Conservation (phyloP, 2,113 vertebrate species). For the Callithrix jacchus region DNA sequence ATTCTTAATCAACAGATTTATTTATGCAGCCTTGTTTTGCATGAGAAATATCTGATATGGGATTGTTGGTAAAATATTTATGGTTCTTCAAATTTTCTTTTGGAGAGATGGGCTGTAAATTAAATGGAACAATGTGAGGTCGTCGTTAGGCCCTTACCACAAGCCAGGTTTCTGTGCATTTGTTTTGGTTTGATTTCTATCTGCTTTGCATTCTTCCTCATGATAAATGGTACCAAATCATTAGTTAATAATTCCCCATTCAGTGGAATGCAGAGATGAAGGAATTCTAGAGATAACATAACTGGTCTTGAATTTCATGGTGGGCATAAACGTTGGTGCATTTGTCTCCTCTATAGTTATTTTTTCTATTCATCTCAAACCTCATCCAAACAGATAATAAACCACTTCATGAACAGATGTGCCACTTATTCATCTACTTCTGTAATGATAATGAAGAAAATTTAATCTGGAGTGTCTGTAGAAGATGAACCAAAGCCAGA, state of each 20-base stretch:
- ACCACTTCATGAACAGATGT: slow-evolving; percentile 88
- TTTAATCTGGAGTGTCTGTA: slow-evolving; percentile 85
- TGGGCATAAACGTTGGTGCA: slow-evolving; percentile 64
- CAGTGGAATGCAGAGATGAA: slow-evolving; percentile 29
- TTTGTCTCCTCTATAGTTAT: slow-evolving; percentile 78
- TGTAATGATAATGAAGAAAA: slow-evolving; percentile 86
- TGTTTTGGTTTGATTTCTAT: slow-evolving; percentile 68
- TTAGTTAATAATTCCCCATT: slow-evolving; percentile 82
- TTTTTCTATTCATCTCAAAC: slow-evolving; percentile 82
- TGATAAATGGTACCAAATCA: slow-evolving; percentile 70
- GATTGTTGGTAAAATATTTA: slow-evolving; percentile 83
- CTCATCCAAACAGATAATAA: slow-evolving; percentile 86
- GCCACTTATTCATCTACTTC: slow-evolving; percentile 87
- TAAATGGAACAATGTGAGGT: slow-evolving; percentile 60
- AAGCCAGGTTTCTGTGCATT: slow-evolving; percentile 61
- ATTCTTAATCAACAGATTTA: slow-evolving; percentile 77
- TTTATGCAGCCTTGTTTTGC: slow-evolving; percentile 68
- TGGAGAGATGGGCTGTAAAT: slow-evolving; percentile 45
- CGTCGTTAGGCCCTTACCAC: slow-evolving; percentile 67
- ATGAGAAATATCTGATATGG: slow-evolving; percentile 55
- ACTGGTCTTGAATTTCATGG: slow-evolving; percentile 77
- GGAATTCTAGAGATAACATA: slow-evolving; percentile 66
- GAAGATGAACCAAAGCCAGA: slow-evolving; percentile 84
- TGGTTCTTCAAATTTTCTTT: slow-evolving; percentile 69
- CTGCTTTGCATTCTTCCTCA: slow-evolving; percentile 37